Evolutionary conservation across 2,888 invertebrate genomes (phyloP).

Genomic region (Dolichopus griseipennis): DNA sequence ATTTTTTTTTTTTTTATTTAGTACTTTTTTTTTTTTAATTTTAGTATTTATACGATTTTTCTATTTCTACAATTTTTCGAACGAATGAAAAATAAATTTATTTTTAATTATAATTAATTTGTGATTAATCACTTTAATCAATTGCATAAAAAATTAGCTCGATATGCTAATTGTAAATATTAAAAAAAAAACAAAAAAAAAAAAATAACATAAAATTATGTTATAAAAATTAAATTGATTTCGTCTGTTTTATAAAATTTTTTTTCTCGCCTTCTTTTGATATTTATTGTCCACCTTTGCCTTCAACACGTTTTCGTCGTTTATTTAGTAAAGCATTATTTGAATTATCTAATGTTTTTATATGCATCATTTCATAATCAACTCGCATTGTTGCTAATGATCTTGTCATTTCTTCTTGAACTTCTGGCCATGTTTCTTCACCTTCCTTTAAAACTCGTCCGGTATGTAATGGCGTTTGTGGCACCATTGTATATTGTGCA

Average conservation of each 20-base stretch:
- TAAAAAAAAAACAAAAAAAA: neutral
- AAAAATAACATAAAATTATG: neutral
- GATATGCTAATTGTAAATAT: neutral
- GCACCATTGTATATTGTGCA: conserved; percentile 72
- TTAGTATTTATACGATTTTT: too few species aligned
- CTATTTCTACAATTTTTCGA: neutral
- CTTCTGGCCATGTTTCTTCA: conserved; percentile 90
- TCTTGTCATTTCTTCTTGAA: conserved; percentile 98
- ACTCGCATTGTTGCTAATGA: conserved; percentile 97
- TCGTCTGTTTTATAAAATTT: neutral
- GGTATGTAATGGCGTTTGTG: conserved; percentile 91
- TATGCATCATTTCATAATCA: conserved; percentile 88
- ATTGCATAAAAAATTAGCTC: neutral
- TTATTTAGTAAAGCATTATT: conserved; percentile 89
- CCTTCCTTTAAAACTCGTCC: conserved; percentile 81
- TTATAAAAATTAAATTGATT: conserved; percentile 3
- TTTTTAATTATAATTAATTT: neutral
- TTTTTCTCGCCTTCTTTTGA: neutral
- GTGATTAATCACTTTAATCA: neutral
- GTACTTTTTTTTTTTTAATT: neutral
- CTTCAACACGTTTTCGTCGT: conserved; percentile 52
- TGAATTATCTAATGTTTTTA: conserved; percentile 85
- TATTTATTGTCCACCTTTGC: conserved; percentile 20
- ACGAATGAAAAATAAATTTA: neutral
- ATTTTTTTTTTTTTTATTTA: neutral